Conservation (phyloP, 2,113 vertebrate species). For the Hiodon alosoides region DNA sequence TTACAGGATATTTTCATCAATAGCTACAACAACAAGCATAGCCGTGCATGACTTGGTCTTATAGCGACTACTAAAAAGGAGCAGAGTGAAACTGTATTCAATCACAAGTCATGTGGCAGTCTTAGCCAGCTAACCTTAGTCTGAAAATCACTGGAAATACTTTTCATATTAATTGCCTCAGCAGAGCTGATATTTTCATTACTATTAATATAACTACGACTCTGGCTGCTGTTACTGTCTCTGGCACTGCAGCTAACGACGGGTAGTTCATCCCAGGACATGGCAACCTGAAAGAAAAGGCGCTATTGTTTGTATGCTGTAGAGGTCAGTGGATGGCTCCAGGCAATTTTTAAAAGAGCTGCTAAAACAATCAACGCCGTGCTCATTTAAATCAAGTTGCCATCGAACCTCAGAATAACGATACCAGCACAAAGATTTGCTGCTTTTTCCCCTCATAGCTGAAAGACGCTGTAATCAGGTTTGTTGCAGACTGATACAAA, state of each 20-base stretch:
- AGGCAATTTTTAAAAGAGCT: constrained; percentile 5
- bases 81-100: not conserved
- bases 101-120: not conserved
- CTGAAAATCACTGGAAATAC: not conserved
- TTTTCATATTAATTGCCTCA: constrained; percentile 3
- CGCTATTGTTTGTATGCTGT: not conserved
- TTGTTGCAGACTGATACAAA: not conserved
- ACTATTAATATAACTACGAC: not conserved
- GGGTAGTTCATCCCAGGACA: not conserved
- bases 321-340: not conserved
- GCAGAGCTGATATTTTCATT: constrained; percentile 10
- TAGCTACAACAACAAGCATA: too few species aligned
- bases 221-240: not conserved
- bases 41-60: too few species aligned
- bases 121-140: not conserved
- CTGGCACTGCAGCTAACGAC: not conserved
- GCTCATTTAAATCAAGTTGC: constrained; percentile 11
- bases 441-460: not conserved
- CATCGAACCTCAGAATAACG: not conserved
- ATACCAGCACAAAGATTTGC: not conserved
- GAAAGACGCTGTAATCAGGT: not conserved
- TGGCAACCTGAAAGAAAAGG: not conserved
- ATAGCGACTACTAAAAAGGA: too few species aligned
- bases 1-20: too few species aligned
- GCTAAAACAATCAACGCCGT: constrained; percentile 14